Percentiles rank a stretch among this genome's conserved stretches.
Evolutionary conservation across 2,888 invertebrate genomes (phyloP).

Genomic region (Acronicta leporina): DNA sequence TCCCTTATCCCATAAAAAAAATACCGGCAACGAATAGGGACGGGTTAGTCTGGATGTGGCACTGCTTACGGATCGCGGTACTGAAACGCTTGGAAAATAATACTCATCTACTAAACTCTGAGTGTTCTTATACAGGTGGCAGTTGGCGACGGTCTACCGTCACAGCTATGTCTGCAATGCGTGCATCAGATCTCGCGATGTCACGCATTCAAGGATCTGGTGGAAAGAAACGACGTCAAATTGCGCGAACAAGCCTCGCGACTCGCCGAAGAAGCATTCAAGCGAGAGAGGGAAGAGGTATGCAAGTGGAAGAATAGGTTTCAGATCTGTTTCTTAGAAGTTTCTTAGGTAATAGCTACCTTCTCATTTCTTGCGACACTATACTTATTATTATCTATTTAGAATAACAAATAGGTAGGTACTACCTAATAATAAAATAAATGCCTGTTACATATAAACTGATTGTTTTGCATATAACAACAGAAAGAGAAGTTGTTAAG

Average conservation of each 20-base stretch:
- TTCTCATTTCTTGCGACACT: no score
- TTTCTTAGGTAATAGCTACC: no score
- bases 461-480: conserved; percentile 2
- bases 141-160: conserved; percentile 89
- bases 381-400: no score
- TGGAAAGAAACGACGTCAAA: conserved; percentile 89
- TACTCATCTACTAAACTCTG: no score
- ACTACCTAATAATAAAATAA: no score
- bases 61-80: no score
- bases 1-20: no score
- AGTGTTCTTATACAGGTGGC: conserved; percentile 76
- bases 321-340: no score
- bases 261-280: conserved; percentile 70
- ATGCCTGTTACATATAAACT: background rate
- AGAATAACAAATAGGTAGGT: no score
- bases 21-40: background rate
- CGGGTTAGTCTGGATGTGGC: no score
- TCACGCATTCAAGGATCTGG: conserved; percentile 90
- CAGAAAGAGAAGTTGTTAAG: conserved; percentile 72
- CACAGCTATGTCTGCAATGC: conserved; percentile 90
- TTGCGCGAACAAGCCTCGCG: conserved; percentile 82
- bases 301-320: background rate
- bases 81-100: no score
- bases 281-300: conserved; percentile 69
- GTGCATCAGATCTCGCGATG: conserved; percentile 91